Percentiles rank a stretch among this genome's conserved stretches.
These are phyloP conservation scores for Helicoverpa armigera DNA, from an alignment of 1,140 invertebrate species.

Conservation along the genomic window DNA sequence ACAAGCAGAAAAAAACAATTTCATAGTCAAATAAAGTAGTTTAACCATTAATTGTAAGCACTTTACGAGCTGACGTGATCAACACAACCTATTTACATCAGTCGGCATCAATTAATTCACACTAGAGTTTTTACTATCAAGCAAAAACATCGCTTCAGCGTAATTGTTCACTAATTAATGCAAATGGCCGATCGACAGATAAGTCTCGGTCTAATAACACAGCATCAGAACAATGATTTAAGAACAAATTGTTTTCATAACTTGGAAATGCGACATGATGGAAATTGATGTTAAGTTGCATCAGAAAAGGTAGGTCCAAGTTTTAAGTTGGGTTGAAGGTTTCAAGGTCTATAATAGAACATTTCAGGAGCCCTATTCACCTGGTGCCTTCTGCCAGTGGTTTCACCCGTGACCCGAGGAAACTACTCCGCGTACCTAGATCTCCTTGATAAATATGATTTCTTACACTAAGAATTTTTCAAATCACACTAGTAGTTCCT, in stretches of 20 bases:
- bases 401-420: too few species aligned
- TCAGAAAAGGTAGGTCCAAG: conserved; percentile 25
- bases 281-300: not conserved
- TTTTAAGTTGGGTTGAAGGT: not conserved
- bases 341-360: not conserved
- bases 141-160: conserved; percentile 18
- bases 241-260: not conserved
- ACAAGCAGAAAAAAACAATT: not conserved
- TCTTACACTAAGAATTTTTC: too few species aligned
- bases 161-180: conserved; percentile 44
- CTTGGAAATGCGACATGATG: conserved; percentile 12
- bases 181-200: conserved; percentile 39
- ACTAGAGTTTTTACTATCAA: conserved; percentile 26
- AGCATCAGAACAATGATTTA: conserved; percentile 14
- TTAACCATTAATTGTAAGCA: not conserved
- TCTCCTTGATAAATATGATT: too few species aligned
- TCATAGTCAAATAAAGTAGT: not conserved
- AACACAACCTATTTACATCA: conserved; percentile 18
- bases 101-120: conserved; percentile 17
- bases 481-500: too few species aligned
- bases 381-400: too few species aligned
- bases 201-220: conserved; percentile 17
- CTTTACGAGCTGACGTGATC: not conserved
- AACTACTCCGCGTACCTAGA: too few species aligned
- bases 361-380: too few species aligned